phyloP scores from a whole-genome alignment of 2,113 vertebrate genomes.

The Cryptotis parvus region DNA sequence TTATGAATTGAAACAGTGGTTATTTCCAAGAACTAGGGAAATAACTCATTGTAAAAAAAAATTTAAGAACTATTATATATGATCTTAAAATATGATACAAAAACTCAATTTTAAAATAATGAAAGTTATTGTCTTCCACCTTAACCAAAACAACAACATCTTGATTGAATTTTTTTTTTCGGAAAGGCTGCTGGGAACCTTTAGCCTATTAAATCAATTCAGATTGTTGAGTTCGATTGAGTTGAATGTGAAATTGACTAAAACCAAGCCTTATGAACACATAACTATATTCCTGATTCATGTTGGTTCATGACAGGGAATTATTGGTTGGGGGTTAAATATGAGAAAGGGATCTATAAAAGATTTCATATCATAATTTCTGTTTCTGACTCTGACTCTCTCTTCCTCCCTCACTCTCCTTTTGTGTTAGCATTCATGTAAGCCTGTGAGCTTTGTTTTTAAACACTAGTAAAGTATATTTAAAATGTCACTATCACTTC shows the following conservation, averaged over 20 bases:
- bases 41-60: background rate
- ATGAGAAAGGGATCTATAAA: background rate
- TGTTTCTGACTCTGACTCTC: background rate
- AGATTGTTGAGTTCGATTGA: slow-evolving; percentile 1
- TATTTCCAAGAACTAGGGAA: background rate
- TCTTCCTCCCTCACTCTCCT: slow-evolving; percentile 45
- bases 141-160: slow-evolving; percentile 13
- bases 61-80: background rate
- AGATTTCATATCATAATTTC: background rate
- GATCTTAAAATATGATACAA: background rate
- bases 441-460: background rate
- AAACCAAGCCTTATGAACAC: background rate
- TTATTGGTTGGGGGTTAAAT: slow-evolving; percentile 5
- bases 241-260: background rate
- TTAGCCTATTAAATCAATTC: background rate
- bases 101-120: slow-evolving; percentile 50
- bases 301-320: background rate
- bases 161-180: slow-evolving; percentile 6
- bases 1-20: background rate
- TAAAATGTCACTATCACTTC: slow-evolving; percentile 68
- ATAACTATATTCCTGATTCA: background rate
- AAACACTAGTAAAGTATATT: slow-evolving; percentile 51
- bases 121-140: background rate
- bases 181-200: background rate
- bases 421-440: background rate